Conservation (phyloP, 2,888 invertebrate genomes). For the Drosophila neoperkinsi region DNA sequence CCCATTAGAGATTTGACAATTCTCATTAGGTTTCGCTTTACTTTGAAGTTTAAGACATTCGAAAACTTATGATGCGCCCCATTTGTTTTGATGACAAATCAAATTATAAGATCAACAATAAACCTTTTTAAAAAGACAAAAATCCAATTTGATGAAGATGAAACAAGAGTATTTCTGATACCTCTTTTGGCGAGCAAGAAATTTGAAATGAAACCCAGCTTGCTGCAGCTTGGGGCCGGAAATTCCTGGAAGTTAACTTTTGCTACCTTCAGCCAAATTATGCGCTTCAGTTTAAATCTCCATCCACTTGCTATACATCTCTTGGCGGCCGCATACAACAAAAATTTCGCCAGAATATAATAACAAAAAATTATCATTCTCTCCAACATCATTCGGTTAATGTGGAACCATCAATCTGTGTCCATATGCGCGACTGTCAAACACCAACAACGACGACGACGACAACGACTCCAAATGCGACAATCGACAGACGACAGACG, state of each 20-base stretch:
- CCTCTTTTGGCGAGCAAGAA: neutral
- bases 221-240: slow-evolving; percentile 47
- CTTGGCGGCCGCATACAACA: slow-evolving; percentile 19
- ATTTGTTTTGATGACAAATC: slow-evolving; percentile 62
- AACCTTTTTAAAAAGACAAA: slow-evolving; percentile 31
- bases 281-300: slow-evolving; percentile 63
- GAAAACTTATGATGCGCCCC: neutral
- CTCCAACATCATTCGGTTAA: slow-evolving; percentile 74
- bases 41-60: neutral
- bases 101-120: slow-evolving; percentile 38
- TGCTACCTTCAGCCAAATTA: slow-evolving; percentile 61
- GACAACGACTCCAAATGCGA: slow-evolving; percentile 15
- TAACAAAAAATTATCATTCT: slow-evolving; percentile 80
- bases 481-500: slow-evolving; percentile 24
- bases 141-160: slow-evolving; percentile 55
- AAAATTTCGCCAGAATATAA: slow-evolving; percentile 63
- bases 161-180: slow-evolving; percentile 27
- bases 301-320: slow-evolving; percentile 44
- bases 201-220: slow-evolving; percentile 28
- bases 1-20: neutral
- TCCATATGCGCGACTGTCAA: slow-evolving; percentile 79
- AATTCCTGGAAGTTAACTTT: slow-evolving; percentile 61
- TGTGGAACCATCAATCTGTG: slow-evolving; percentile 84
- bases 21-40: neutral
- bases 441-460: slow-evolving; percentile 74